Evolutionary conservation across 2,113 vertebrate species (phyloP), one percentile per base, ranked within the genome.

Genomic region (Phalacrocorax pelagicus): DNA sequence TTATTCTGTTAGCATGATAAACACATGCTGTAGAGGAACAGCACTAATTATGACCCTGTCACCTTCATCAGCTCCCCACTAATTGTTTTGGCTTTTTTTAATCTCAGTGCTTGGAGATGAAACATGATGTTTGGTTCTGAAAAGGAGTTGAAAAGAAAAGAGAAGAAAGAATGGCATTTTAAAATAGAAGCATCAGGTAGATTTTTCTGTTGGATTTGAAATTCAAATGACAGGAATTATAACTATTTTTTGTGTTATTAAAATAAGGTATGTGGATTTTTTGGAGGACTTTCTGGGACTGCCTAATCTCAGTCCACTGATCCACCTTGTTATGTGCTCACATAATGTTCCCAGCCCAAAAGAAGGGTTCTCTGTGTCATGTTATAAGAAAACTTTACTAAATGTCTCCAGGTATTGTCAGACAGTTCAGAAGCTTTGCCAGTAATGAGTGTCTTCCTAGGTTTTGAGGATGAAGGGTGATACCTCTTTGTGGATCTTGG

Each of bases 31-130:
- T 67, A 94, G 97, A 95, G 92, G 97, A 97, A 94, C 97, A 82
- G 97, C 95, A 96, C 92, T 98, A 98, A 98, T 98, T 98, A 97
- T 92, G 98, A 96, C 97, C 97, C 98, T 98, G 98, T 98, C 97
- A 98, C 97, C 97, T 97, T 96, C 90, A 12, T 98, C 98, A 98
- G 98, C 98, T 97, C 97, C 96, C 92, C 97, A 97, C 96, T 95
- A 97, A 96, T 94, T 98, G 97, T 65, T 96, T 94, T 90, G 94
- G 95, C 93, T 95, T 96, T 97, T 96, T 93, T 65, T 97, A 96
- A 86, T 58, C 97, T 97, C 93, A 14, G 72, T 62, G 94, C 97
- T 87, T 93, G 66, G 94, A 97, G 95, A 96, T 97, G 82, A 72
- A 97, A 97, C 94, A 71, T 88, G 85, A 91, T 95, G 95, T 95